Evolutionary conservation across 2,888 invertebrate genomes (phyloP).

Genomic region (Danaus chrysippus): DNA sequence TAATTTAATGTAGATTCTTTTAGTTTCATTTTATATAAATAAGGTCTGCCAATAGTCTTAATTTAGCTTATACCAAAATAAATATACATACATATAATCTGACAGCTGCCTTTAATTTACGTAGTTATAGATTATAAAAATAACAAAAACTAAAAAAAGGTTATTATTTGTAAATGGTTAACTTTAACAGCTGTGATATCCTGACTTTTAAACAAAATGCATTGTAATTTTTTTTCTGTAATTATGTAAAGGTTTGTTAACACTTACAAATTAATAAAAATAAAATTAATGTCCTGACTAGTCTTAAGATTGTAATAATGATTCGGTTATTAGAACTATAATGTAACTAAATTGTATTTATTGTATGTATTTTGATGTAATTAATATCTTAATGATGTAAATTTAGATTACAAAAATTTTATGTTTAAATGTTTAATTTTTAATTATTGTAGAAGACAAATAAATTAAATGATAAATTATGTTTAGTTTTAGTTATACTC

Average conservation of each 20-base stretch:
- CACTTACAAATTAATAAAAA: constrained; percentile 32
- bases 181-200: constrained; percentile 75
- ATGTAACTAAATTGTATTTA: constrained; percentile 44
- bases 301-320: constrained; percentile 55
- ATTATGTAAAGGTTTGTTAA: constrained; percentile 36
- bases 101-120: constrained; percentile 25
- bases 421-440: constrained; percentile 52
- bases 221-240: constrained; percentile 29
- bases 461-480: constrained; percentile 33
- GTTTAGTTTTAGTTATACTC: constrained; percentile 7
- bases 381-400: constrained; percentile 30
- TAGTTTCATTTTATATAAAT: constrained; percentile 37
- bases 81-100: constrained; percentile 44
- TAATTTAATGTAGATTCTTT: constrained; percentile 17
- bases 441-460: constrained; percentile 48
- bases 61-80: constrained; percentile 76
- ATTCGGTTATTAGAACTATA: constrained; percentile 47
- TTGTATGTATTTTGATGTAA: constrained; percentile 53
- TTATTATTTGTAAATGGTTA: constrained; percentile 56
- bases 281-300: constrained; percentile 58
- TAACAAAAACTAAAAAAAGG: constrained; percentile 29
- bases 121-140: constrained; percentile 20
- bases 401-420: constrained; percentile 48
- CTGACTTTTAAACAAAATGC: constrained; percentile 48
- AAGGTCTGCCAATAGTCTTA: constrained; percentile 67